Base-by-base conservation (phyloP, 2,888 invertebrate species). In the Alitta virens region DNA sequence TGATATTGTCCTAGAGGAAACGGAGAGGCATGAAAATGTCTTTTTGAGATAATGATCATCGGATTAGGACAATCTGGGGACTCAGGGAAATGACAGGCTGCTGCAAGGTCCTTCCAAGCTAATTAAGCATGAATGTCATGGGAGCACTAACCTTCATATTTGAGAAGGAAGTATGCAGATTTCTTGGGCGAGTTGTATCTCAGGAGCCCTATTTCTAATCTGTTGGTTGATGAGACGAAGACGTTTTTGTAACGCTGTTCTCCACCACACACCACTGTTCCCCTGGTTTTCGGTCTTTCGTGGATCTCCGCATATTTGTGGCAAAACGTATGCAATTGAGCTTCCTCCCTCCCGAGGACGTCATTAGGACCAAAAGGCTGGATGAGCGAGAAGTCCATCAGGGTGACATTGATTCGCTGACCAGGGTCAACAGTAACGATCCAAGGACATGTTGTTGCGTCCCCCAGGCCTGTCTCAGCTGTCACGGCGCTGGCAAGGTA, bases 81-180 rank as follows among this genome's bases (percentile, higher is more conserved):
- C 33, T 33, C n/a, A 12, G 33, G 33, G 33, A 33, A 33, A 33
- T 33, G 33, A 33, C 33, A 33, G 33, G 33, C 33, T 33, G 33
- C 33, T 5, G 33, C 33, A 33, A 33, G 33, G 33, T 33, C 33
- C 33, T 33, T 33, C 7, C n/a, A 12, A 33, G 33, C 33, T 33
- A 33, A 33, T 33, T 33, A 33, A 12, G 33, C 33, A n/a, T 33
- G 33, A 33, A 33, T 33, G 33, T 33, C 33, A 33, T 5, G 33
- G 33, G 33, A 33, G 33, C 33, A 26, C 53, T 21, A 52, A 66
- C 66, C 56, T 58, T 66, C 46, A 49, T 64, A 66, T 26, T 59
- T 46, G 40, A 66, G 52, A 5, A 66, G 62, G 52, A 66, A 66
- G 27, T 62, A 62, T 24, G 53, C 56, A n/a, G 38, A 25, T 24